Evolutionary conservation across 2,888 invertebrate genomes (phyloP).

Genomic region (Polydrusus pterygomalis): DNA sequence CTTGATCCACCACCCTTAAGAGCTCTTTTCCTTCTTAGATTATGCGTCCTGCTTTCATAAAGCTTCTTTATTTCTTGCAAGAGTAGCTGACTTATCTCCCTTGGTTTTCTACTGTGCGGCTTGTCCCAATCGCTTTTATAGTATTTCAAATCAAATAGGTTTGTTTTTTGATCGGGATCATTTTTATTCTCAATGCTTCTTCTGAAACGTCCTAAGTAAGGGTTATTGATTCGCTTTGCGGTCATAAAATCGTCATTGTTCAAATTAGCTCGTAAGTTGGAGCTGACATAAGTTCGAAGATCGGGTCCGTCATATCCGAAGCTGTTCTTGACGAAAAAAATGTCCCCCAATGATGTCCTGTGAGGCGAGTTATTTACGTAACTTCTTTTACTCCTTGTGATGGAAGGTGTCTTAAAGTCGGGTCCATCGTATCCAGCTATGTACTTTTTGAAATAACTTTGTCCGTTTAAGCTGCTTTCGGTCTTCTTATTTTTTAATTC

Average conservation of each 20-base stretch:
- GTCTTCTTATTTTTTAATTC: neutral
- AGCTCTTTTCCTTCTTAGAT: constrained; percentile 60
- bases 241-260: constrained; percentile 23
- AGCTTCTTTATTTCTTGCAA: neutral
- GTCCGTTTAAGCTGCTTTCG: neutral
- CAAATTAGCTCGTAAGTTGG: constrained; percentile 4
- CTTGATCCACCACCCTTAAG: constrained; percentile 68
- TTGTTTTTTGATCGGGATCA: neutral
- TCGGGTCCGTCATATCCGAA: neutral
- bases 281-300: constrained; percentile 15
- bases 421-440: constrained; percentile 16
- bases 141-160: neutral
- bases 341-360: neutral
- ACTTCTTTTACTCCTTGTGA: neutral
- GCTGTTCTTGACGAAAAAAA: constrained; percentile 11
- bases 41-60: constrained; percentile 35
- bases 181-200: neutral
- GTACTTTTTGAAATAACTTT: neutral
- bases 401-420: neutral
- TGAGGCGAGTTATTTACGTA: neutral
- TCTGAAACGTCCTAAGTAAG: neutral
- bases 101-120: constrained; percentile 44
- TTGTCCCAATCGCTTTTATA: constrained; percentile 35
- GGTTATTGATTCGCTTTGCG: neutral
- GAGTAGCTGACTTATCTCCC: constrained; percentile 5